Base-by-base conservation (phyloP, 2,888 invertebrate species). In the Hartigia nigra region DNA sequence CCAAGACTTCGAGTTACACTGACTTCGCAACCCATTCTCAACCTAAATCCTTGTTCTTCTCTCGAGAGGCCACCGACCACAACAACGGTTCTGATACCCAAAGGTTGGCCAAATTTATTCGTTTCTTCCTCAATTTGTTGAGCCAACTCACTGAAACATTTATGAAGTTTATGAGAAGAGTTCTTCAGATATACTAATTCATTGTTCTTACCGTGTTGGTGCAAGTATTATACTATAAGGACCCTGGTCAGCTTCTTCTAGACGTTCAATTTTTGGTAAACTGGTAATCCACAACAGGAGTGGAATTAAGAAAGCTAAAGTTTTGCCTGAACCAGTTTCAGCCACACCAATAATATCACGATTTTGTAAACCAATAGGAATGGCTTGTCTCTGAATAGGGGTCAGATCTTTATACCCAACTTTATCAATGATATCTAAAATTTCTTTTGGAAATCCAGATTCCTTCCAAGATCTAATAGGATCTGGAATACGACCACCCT, bases 101-200 rank as follows among this genome's bases (percentile, higher is more conserved):
- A 92, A 1, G 97, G 97, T 85, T 96, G 95, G 34, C 99, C 99
- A 93, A 99, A 99, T 92, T 99, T 99, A 82, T 96, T 96, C 0
- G 99, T 98, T 92, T 99, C 99, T 92, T 99, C 99, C 92, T 99
- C 99, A 88, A 99, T 99, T 92, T 99, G 99, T 90, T 99, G 99
- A 0, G 99, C 99, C 93, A 99, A 94, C 91, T 99, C 99, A 92
- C 99, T 91, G 70, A 36, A 85, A 79, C 14, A n/a, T 31, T 69
- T 34, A 76, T 32, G 55, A 72, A 37, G 70, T 31, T 72, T 74
- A 70, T 80, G 77, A 77, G 74, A 76, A 69, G 4, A 14, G 31
- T 70, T 14, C 39, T 23, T 74, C 23, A 31, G 39, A 77, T 69
- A 69, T 31, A 14, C n/a, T n/a, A 70, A 70, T 70, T 31, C 11